phyloP scores from a whole-genome alignment of 2,113 vertebrate genomes.

The Garra rufa region DNA sequence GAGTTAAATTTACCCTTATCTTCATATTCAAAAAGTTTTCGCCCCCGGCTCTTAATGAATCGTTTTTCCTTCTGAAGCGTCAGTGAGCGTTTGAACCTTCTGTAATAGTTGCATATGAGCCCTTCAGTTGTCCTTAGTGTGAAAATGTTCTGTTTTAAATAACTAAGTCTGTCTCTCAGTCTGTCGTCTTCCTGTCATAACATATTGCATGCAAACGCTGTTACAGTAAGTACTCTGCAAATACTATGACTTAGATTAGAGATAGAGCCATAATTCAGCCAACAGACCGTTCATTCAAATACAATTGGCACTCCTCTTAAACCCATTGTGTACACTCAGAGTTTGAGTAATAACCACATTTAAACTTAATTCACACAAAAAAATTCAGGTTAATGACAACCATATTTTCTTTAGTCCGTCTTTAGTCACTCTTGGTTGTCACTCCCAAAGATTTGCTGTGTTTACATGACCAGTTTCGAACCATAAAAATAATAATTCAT shows the following conservation, averaged over 20 bases:
- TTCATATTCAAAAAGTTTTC: too few relatives aligned
- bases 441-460: background rate
- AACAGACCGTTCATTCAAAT: slow-evolving; percentile 4
- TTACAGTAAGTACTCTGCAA: background rate
- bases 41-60: too few relatives aligned
- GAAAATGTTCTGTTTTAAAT: background rate
- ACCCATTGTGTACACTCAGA: background rate
- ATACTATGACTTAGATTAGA: background rate
- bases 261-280: background rate
- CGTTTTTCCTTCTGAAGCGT: too few relatives aligned
- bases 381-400: background rate
- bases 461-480: background rate
- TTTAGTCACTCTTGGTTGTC: background rate
- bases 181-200: background rate
- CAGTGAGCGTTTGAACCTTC: too few relatives aligned
- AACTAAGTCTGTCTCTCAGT: background rate
- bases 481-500: background rate
- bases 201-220: slow-evolving; percentile 22
- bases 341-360: background rate
- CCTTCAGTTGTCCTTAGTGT: too few relatives aligned
- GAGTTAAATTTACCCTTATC: too few relatives aligned
- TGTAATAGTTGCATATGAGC: too few relatives aligned
- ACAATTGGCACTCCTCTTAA: background rate
- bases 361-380: background rate
- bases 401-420: background rate